Evolutionary conservation across 2,888 invertebrate species (phyloP).

Genomic region (Pyrgus malvae): DNA sequence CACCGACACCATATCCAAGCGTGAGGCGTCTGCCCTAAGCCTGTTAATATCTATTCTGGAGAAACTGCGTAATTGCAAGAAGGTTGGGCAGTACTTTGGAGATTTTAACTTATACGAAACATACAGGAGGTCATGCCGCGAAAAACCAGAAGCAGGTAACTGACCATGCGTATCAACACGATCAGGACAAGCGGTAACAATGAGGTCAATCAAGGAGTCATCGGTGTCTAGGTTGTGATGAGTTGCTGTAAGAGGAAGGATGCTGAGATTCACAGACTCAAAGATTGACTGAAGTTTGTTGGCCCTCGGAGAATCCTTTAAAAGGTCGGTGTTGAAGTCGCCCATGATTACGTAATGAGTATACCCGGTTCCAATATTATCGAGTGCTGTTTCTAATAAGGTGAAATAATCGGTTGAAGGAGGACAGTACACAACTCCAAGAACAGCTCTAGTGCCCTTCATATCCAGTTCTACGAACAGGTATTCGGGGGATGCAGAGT

Average conservation of each 20-base stretch:
- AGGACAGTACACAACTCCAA: constrained; percentile 3
- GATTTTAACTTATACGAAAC: not conserved
- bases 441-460: not conserved
- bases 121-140: not conserved
- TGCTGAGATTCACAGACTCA: not conserved
- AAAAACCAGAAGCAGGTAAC: not conserved
- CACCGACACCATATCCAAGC: not conserved
- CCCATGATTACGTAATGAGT: too few species aligned
- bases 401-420: not conserved
- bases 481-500: not conserved
- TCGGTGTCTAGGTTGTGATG: not conserved
- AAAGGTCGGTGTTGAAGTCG: too few species aligned
- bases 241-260: not conserved
- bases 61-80: not conserved
- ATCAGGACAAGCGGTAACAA: not conserved
- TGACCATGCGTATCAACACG: not conserved
- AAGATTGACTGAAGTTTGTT: not conserved
- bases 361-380: too few species aligned
- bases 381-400: not conserved
- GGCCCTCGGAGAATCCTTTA: not conserved
- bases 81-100: not conserved
- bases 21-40: not conserved
- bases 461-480: not conserved
- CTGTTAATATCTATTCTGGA: not conserved
- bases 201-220: not conserved